Percentiles rank a stretch among this genome's conserved stretches.
phyloP scores from a whole-genome alignment of 2,797 vertebrate genomes.

The Craterocephalus amniculus region DNA sequence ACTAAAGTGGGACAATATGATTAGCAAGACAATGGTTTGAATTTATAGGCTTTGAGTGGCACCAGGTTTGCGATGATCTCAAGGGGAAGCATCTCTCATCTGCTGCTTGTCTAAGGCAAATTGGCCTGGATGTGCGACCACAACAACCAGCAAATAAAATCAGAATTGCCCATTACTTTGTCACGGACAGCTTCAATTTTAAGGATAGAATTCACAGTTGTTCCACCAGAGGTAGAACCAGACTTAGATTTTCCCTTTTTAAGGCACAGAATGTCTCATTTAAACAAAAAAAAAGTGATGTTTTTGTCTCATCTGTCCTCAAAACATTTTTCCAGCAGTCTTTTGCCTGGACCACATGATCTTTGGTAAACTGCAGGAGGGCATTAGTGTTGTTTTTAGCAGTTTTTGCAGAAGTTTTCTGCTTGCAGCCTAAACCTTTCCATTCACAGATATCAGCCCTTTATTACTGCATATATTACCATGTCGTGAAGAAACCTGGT shows the following conservation, averaged over 20 bases:
- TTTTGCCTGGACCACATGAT: not conserved
- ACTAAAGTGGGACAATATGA: constrained; percentile 73
- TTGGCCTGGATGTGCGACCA: not conserved
- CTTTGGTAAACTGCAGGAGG: not conserved
- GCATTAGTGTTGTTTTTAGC: not conserved
- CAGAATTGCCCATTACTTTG: not conserved
- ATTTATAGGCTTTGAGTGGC: constrained; percentile 26
- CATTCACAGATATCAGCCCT: not conserved
- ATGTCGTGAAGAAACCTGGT: not conserved
- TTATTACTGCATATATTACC: not conserved
- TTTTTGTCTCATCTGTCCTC: not conserved
- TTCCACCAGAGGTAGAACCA: not conserved
- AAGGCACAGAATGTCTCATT: not conserved
- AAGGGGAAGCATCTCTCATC: constrained; percentile 26
- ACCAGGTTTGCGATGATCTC: constrained; percentile 24
- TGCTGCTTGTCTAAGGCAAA: not conserved
- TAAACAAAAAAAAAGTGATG: not conserved
- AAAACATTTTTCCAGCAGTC: not conserved
- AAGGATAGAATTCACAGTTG: not conserved
- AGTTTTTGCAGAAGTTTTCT: not conserved
- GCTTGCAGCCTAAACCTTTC: not conserved
- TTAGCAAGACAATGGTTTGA: constrained; percentile 53
- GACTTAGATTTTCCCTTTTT: not conserved
- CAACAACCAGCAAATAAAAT: not conserved
- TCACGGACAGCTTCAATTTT: not conserved